phyloP scores from a whole-genome alignment of 2,888 invertebrate species.

The Synergus laeviventris region DNA sequence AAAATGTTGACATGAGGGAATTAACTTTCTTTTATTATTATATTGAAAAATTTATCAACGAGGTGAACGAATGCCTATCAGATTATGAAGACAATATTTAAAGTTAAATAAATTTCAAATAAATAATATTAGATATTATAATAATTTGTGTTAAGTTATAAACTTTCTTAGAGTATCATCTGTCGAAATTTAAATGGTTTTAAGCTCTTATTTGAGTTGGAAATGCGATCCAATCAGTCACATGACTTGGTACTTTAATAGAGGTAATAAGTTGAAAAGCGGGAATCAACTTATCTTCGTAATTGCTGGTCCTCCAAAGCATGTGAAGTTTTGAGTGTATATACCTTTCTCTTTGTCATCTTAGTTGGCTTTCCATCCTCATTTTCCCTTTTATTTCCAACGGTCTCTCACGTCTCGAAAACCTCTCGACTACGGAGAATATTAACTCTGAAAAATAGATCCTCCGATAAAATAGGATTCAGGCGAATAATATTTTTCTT shows the following conservation, averaged over 20 bases:
- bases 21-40: background rate
- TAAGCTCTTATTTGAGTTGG: background rate
- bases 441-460: constrained; percentile 61
- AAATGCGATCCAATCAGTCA: background rate
- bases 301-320: constrained; percentile 46
- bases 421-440: constrained; percentile 44
- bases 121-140: background rate
- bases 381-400: constrained; percentile 31
- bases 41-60: background rate
- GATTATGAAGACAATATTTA: no score
- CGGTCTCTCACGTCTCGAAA: constrained; percentile 42
- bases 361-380: constrained; percentile 27
- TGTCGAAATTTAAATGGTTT: constrained; percentile 11
- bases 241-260: background rate
- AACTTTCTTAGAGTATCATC: background rate
- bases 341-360: background rate
- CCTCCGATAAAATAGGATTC: constrained; percentile 57
- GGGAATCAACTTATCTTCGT: constrained; percentile 48
- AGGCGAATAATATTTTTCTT: constrained; percentile 60
- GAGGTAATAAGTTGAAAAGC: background rate
- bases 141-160: background rate
- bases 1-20: no score
- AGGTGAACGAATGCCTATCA: constrained; percentile 13
- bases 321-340: constrained; percentile 30
- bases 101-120: no score